These are phyloP conservation scores for Drosophila obscura DNA, from an alignment of 1,140 invertebrate genomes.

Conservation along the genomic window DNA sequence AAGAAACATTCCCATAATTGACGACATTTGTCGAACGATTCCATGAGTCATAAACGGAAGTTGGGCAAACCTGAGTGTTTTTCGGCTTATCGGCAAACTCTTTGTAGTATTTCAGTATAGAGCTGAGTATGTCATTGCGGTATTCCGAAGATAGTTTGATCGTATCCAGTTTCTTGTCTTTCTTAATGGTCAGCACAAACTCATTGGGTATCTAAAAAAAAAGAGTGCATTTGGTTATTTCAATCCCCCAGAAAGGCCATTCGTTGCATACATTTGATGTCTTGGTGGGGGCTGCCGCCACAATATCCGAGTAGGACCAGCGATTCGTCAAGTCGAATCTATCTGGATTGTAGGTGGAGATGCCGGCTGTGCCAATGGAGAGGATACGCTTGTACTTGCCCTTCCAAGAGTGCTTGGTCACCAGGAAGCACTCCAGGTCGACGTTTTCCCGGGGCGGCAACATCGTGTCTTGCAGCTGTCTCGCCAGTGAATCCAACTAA, in stretches of 20 bases:
- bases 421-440: slow-evolving; percentile 96
- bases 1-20: not conserved
- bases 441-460: slow-evolving; percentile 94
- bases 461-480: slow-evolving; percentile 84
- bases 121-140: slow-evolving; percentile 95
- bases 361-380: slow-evolving; percentile 96
- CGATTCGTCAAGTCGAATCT: slow-evolving; percentile 97
- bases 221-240: not conserved
- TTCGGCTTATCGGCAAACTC: slow-evolving; percentile 92
- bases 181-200: slow-evolving; percentile 94
- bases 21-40: not conserved
- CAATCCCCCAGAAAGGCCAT: not conserved
- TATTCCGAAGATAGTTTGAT: slow-evolving; percentile 99
- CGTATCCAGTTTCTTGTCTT: slow-evolving; percentile 95
- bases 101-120: slow-evolving; percentile 92
- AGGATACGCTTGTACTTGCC: slow-evolving; percentile 99
- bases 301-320: slow-evolving; percentile 94
- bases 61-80: slow-evolving; percentile 87
- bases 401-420: slow-evolving; percentile 98
- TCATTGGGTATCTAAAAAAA: slow-evolving; percentile 86
- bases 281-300: slow-evolving; percentile 88
- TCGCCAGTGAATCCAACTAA: slow-evolving; percentile 22
- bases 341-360: slow-evolving; percentile 98
- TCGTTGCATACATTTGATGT: slow-evolving; percentile 66
- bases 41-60: not conserved